These are phyloP conservation scores for Phalera bucephala DNA, from an alignment of 2,888 invertebrate species.

Conservation along the genomic window DNA sequence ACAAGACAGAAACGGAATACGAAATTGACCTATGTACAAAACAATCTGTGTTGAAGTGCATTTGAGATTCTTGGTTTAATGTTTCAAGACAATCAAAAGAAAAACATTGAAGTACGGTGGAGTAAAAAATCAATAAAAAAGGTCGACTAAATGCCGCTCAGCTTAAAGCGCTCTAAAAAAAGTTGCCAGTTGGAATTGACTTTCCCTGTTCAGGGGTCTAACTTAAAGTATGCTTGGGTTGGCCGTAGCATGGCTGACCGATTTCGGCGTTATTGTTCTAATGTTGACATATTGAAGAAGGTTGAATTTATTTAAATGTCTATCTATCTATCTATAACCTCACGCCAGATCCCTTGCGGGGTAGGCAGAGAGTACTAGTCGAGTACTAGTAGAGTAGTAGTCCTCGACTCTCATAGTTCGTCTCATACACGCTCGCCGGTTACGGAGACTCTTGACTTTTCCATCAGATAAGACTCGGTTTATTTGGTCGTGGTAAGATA, in stretches of 20 bases:
- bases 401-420: too few relatives aligned
- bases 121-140: conserved; percentile 49
- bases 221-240: conserved; percentile 54
- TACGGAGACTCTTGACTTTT: too few relatives aligned
- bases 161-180: conserved; percentile 51
- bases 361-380: too few relatives aligned
- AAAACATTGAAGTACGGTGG: conserved; percentile 33
- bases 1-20: conserved; percentile 11
- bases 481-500: too few relatives aligned
- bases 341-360: too few relatives aligned
- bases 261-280: conserved; percentile 33
- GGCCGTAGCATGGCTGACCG: conserved; percentile 43
- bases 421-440: too few relatives aligned
- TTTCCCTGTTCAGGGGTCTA: conserved; percentile 62
- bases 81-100: conserved; percentile 26
- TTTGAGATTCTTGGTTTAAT: conserved; percentile 21
- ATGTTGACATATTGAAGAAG: too few relatives aligned
- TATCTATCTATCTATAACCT: too few relatives aligned
- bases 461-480: too few relatives aligned
- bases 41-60: conserved; percentile 4
- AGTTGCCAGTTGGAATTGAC: conserved; percentile 68
- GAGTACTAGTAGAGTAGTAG: too few relatives aligned
- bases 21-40: conserved; percentile 10
- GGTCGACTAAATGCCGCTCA: conserved; percentile 42
- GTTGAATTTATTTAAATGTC: too few relatives aligned